Base-by-base conservation (phyloP, 37 sponge, comb jelly and placozoan species). In the Tethya wilhelma region DNA sequence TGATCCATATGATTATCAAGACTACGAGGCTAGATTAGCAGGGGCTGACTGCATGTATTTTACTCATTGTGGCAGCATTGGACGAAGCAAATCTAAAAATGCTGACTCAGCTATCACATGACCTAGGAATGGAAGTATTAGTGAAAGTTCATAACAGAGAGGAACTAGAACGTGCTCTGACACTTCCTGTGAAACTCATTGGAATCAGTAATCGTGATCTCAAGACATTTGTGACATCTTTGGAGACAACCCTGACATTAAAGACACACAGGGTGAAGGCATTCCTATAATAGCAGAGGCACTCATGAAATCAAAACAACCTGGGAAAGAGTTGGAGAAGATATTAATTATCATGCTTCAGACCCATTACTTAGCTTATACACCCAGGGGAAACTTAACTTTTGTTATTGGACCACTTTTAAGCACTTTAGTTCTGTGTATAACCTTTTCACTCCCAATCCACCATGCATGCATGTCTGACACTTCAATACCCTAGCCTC, bases 191-290 rank as follows among this genome's bases (percentile, higher is more conserved):
- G 7, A 12, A 12, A n/a, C 7, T 60, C 6, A 60, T 60, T 60
- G 63, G 63, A n/a, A n/a, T 60, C 26, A 60, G 22, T n/a, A 60
- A 60, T n/a, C 63, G 63, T n/a, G 28, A 60, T n/a, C 28, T 60
- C 22, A 12, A n/a, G 7, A 60, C 28, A 7, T 60, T 60, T 60
- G 28, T n/a, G 22, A n/a, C 28, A 26, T 12, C 6, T n/a, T 60
- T 60, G 14, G 14, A 49, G 9, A 49, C 53, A 9, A 49, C 53
- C 14, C 9, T 49, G 9, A 14, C 9, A 19, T 49, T 49, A 14
- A 19, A 19, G 53, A 14, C 53, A 14, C 53, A 49, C n/a, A n/a
- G n/a, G n/a, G n/a, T n/a, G n/a, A n/a, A n/a, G n/a, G n/a, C n/a
- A n/a, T n/a, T n/a, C n/a, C n/a, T n/a, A n/a, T n/a, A n/a, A n/a